Evolutionary conservation across 2,113 vertebrate genomes (phyloP), one percentile per base, ranked within the genome.

Genomic region (Trematomus loennbergii): DNA sequence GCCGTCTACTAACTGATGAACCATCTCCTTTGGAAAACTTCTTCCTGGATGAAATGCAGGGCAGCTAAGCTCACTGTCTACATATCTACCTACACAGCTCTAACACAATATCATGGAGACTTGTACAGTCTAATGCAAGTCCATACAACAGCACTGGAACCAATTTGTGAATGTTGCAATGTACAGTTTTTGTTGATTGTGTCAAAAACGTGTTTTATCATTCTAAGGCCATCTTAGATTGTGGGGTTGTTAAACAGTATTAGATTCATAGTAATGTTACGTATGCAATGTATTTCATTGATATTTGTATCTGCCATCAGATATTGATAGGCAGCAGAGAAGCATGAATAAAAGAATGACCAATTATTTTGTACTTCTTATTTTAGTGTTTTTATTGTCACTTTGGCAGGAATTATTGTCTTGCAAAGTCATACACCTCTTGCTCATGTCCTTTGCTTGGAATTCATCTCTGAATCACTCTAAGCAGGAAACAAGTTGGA

Each of bases 261-360:
- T 25, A 16, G 2, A 60, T 43, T 64, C 17, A 53, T 60, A 50
- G 12, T 50, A 20, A 29, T 64, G 25, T 58, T 76, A 43, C 25
- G 25, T 59, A 46, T 63, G 12, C 13, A 43, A 6, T 67, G 61
- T 22, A 55, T 78, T 78, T 78, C 33, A 74, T 40, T 68, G 33
- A 12, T 73, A 59, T 73, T 73, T 76, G 12, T 48, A 81, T 66
- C 55, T 72, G 67, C 40, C 79, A 58, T 68, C 8, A 68, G 60
- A 55, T 60, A 75, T 12, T 43, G 66, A 87, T 68, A 63, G 57
- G 29, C 33, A 36, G 54, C 54, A 67, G 54, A 76, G 12, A 67
- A 29, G 11, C 17, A 18, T 22, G 10, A 17, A 52, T n/a, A 12
- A 43, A 67, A 22, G 33, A 33, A 52, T 33, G 36, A 70, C 58